Base-by-base conservation (phyloP, 2,888 invertebrate genomes). In the Pandemis corylana region DNA sequence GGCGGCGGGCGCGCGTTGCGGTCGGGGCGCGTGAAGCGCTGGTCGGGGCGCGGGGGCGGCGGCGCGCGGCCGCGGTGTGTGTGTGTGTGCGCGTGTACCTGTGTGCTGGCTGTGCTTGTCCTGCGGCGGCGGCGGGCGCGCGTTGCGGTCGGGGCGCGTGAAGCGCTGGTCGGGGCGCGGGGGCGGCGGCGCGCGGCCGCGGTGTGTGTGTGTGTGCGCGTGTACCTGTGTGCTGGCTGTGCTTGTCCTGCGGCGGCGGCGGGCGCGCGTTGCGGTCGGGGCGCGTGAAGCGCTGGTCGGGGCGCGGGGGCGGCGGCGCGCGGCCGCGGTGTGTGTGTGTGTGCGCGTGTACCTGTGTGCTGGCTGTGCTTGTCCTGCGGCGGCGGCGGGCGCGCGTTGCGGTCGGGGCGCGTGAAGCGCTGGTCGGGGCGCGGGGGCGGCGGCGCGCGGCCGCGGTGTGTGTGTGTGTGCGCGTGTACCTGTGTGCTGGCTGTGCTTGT, bases 61-160 rank as follows among this genome's bases (percentile, higher is more conserved):
- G 59, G 59, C 15, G 53, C 53, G 59, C 56, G 56, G 20, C 9
- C 56, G 20, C 56, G 56, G 56, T 3, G 28, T 36, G 28, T 36
- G 28, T 36, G 28, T 36, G 46, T 49, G 12, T 49, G 10, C 4
- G 4, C 0, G 49, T 13, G 6, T 59, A 36, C 59, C 53, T 53
- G 68, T 88, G 86, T 75, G 84, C 87, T 76, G 84, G 81, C 77
- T 88, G 79, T 86, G 72, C 84, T 83, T 86, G 76, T 86, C 85
- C 49, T 49, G 62, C 67, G 76, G 5, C 80, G 78, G 71, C 71
- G 69, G 65, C 64, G 66, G 59, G 59, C 53, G 53, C 53, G 59
- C 56, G 20, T 10, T 9, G 20, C 56, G 56, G 20, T 20, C 77
- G 62, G 71, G 76, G 5, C 80, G 78, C 1, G 71, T 77, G 81